Evolutionary conservation across 2,888 invertebrate species (phyloP).

Genomic region (Melanchra persicariae): DNA sequence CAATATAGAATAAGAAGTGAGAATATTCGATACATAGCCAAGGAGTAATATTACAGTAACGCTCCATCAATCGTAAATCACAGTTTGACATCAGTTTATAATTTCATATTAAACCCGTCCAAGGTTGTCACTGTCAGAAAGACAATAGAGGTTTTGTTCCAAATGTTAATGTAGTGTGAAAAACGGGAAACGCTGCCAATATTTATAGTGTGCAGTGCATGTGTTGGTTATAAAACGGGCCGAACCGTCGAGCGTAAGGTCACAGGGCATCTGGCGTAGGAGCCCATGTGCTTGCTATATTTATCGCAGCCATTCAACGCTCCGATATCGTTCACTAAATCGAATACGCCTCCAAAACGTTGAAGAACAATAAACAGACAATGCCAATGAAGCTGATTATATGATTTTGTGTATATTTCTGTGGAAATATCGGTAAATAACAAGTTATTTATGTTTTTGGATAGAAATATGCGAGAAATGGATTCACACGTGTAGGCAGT

Average conservation of each 20-base stretch:
- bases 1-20: no score
- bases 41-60: conserved; percentile 64
- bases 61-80: conserved; percentile 63
- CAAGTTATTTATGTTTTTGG: conserved; percentile 6
- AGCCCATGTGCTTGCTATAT: conserved; percentile 86
- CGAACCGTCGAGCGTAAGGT: conserved; percentile 78
- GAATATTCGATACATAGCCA: conserved; percentile 50
- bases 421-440: neutral
- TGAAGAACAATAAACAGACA: conserved; percentile 53
- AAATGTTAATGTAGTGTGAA: conserved; percentile 79
- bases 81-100: conserved; percentile 64
- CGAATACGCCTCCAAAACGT: conserved; percentile 71
- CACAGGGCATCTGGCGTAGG: conserved; percentile 88
- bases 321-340: conserved; percentile 80
- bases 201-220: conserved; percentile 78
- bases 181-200: conserved; percentile 76
- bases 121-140: conserved; percentile 58
- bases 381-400: conserved; percentile 41
- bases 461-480: neutral
- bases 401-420: conserved; percentile 15
- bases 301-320: conserved; percentile 84
- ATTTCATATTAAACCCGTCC: conserved; percentile 56
- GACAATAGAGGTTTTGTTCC: conserved; percentile 74
- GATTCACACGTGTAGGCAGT: neutral
- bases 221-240: conserved; percentile 75